phyloP scores from a whole-genome alignment of 2,113 vertebrate genomes.

The Planiliza haematocheilus region DNA sequence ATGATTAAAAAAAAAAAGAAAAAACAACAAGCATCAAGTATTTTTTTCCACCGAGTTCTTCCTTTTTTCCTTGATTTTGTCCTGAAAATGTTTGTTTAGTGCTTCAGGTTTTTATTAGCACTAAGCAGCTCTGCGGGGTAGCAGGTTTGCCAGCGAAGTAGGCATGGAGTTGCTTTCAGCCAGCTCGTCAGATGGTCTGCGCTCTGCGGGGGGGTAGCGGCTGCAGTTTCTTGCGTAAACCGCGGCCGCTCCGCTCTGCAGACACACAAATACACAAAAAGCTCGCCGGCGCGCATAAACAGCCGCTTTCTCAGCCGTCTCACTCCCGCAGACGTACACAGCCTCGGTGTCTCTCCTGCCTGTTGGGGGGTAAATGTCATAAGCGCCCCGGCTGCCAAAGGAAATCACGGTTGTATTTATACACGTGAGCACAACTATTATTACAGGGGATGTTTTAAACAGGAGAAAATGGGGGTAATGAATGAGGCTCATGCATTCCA shows the following conservation, averaged over 20 bases:
- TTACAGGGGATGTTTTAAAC: slow-evolving; percentile 64
- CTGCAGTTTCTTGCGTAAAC: slow-evolving; percentile 52
- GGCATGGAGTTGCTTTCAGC: slow-evolving; percentile 15
- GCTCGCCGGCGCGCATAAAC: slow-evolving; percentile 45
- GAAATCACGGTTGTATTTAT: slow-evolving; percentile 71
- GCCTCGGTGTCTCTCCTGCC: slow-evolving; percentile 46
- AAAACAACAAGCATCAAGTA: slow-evolving; percentile 14
- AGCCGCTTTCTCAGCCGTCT: slow-evolving; percentile 29
- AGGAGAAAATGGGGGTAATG: slow-evolving; percentile 57
- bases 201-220: slow-evolving; percentile 44
- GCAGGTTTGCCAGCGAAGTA: slow-evolving; percentile 27
- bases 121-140: slow-evolving; percentile 37
- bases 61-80: slow-evolving; percentile 5
- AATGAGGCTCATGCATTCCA: slow-evolving; percentile 70
- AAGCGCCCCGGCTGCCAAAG: slow-evolving; percentile 51
- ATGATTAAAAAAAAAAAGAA: slow-evolving; percentile 9
- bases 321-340: slow-evolving; percentile 45
- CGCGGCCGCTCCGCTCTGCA: neutral
- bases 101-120: slow-evolving; percentile 51
- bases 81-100: slow-evolving; percentile 50
- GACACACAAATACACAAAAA: slow-evolving; percentile 58
- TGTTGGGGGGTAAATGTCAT: slow-evolving; percentile 57
- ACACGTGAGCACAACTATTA: slow-evolving; percentile 71
- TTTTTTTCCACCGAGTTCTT: slow-evolving; percentile 16
- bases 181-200: slow-evolving; percentile 35